phyloP scores from a whole-genome alignment of 2,113 vertebrate species.

The Pao palembangensis region DNA sequence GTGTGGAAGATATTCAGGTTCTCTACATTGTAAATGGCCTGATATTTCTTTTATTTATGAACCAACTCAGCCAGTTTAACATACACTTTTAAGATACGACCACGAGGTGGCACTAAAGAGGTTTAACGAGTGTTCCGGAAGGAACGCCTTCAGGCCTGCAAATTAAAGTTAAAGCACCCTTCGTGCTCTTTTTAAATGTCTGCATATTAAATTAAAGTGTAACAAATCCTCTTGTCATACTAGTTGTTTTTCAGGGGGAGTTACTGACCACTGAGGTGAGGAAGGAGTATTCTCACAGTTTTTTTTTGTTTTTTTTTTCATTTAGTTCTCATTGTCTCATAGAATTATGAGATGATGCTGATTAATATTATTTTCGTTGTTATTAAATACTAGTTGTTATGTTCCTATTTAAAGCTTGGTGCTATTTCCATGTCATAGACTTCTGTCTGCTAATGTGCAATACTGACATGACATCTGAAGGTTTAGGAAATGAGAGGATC shows the following conservation, averaged over 20 bases:
- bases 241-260: conserved; percentile 10
- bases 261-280: not conserved
- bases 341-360: too few relatives aligned
- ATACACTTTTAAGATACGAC: conserved; percentile 4
- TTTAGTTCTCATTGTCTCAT: too few relatives aligned
- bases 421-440: conserved; percentile 22
- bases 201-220: not conserved
- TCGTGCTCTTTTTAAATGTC: not conserved
- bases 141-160: not conserved
- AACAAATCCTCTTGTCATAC: conserved; percentile 7
- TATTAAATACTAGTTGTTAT: conserved; percentile 1
- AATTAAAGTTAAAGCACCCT: not conserved
- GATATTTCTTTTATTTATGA: not conserved
- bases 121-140: not conserved
- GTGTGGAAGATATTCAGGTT: too few relatives aligned
- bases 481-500: conserved; percentile 18
- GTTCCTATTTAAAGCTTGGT: conserved; percentile 6
- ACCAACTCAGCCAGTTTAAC: not conserved
- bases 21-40: too few relatives aligned
- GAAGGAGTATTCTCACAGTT: not conserved
- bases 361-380: too few relatives aligned
- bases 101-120: conserved; percentile 51
- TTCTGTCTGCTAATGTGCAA: conserved; percentile 5
- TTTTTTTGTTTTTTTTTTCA: too few relatives aligned
- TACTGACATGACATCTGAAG: not conserved